phyloP scores from a whole-genome alignment of 2,797 vertebrate genomes.

The Callimico goeldii region DNA sequence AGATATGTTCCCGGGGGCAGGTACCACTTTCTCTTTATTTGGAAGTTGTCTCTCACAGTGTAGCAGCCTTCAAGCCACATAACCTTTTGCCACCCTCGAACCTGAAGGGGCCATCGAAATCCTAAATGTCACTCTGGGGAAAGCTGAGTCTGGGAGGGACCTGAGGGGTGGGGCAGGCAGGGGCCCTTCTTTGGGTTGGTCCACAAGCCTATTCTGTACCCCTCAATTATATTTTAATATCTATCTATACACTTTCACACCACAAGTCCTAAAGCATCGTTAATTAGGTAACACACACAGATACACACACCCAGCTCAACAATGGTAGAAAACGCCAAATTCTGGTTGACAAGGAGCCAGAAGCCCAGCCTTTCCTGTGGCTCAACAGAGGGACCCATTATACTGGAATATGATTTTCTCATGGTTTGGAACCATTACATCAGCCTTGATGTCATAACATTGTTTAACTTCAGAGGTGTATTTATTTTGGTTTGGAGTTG shows the following conservation, averaged over 20 bases:
- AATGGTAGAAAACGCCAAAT: slow-evolving; percentile 76
- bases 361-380: slow-evolving; percentile 69
- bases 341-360: slow-evolving; percentile 78
- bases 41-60: not conserved
- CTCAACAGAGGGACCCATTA: slow-evolving; percentile 82
- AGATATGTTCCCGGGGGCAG: not conserved
- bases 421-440: slow-evolving; percentile 86
- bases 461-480: slow-evolving; percentile 85
- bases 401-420: slow-evolving; percentile 83
- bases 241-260: slow-evolving; percentile 29
- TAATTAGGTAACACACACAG: slow-evolving; percentile 54
- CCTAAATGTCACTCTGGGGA: not conserved
- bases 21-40: not conserved
- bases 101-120: not conserved
- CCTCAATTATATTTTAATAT: slow-evolving; percentile 63
- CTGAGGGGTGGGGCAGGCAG: not conserved
- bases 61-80: not conserved
- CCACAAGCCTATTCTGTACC: slow-evolving; percentile 9
- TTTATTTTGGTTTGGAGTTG: slow-evolving; percentile 88
- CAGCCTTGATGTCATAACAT: slow-evolving; percentile 87
- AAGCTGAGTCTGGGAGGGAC: not conserved
- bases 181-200: slow-evolving; percentile 18
- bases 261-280: slow-evolving; percentile 42
- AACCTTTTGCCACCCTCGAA: not conserved
- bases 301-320: slow-evolving; percentile 55